Evolutionary conservation across 2,113 vertebrate species (phyloP), one percentile per base, ranked within the genome.

Genomic region (Himantopus leucocephalus): DNA sequence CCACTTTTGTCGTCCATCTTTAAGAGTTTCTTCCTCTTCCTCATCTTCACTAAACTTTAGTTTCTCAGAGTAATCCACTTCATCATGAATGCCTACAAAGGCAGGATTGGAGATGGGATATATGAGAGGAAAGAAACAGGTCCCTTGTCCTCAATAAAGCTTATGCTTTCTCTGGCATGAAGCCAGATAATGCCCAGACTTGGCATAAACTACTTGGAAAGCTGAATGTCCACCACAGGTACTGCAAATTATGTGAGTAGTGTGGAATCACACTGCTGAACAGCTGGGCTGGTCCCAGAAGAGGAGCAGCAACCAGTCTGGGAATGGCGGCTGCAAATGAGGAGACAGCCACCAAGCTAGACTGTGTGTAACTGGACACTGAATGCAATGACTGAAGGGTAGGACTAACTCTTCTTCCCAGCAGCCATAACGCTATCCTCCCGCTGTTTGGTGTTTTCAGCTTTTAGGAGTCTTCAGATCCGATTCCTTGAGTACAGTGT

Each of bases 31-130:
- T 66, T 99, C 99, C 56, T 99, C 99, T 9, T 99, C 99, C 85
- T 99, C 99, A 62, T 99, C 99, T 60, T 99, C 99, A 76, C 99
- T 99, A 94, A 99, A 99, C 90, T 99, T 99, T 8, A 99, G 96
- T 75, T 99, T 99, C 96, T 99, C 99, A 3, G 99, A 99, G 82
- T 99, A 99, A 98, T 99, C 99, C 66, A 99, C 99, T 98, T 99
- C 99, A 88, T 99, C 99, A 7, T 99, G 99, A 83, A 99, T 99
- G 85, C 99, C 99, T 99, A 30, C 0, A 2, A 53, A n/a, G 39
- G 37, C 6, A 92, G 26, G 14, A 75, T 77, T 12, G 34, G 14
- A 91, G 10, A 94, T 80, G 1, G 13, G 18, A 68, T 29, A 22
- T 10, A 41, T 21, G 9, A 93, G 45, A 62, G 6, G 7, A 52